phyloP scores from a whole-genome alignment of 2,888 invertebrate species.

The Microplitis manilae region DNA sequence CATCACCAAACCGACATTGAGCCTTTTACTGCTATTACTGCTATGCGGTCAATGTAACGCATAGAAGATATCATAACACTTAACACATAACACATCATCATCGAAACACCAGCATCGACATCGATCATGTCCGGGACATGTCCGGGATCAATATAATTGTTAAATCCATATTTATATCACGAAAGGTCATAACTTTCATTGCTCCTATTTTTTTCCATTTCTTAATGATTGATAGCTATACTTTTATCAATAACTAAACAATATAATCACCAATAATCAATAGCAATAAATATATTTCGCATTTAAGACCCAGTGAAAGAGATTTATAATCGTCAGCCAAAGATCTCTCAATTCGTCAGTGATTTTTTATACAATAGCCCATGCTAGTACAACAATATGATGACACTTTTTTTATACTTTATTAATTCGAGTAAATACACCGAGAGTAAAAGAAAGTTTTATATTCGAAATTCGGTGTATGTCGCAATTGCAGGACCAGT shows the following conservation, averaged over 20 bases:
- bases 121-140: neutral
- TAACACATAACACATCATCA: neutral
- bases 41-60: neutral
- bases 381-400: neutral
- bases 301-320: neutral
- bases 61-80: neutral
- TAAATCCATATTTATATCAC: neutral
- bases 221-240: conserved; percentile 3
- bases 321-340: conserved; percentile 22
- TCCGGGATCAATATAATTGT: neutral
- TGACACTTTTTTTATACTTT: conserved; percentile 14
- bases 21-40: neutral
- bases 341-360: neutral
- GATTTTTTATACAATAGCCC: conserved; percentile 1
- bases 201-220: conserved; percentile 12
- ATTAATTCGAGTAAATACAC: neutral
- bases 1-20: neutral
- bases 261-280: neutral
- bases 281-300: neutral
- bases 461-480: conserved; percentile 20
- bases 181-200: conserved; percentile 29
- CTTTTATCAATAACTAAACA: neutral
- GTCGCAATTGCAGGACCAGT: conserved; percentile 28
- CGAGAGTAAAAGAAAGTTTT: neutral
- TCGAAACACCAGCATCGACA: no score